A percentile compares a stretch with the other conserved stretches of the same genome.
These are phyloP conservation scores for Scaptomyza pallida DNA, from an alignment of 1,140 invertebrate genomes.

Conservation along the genomic window DNA sequence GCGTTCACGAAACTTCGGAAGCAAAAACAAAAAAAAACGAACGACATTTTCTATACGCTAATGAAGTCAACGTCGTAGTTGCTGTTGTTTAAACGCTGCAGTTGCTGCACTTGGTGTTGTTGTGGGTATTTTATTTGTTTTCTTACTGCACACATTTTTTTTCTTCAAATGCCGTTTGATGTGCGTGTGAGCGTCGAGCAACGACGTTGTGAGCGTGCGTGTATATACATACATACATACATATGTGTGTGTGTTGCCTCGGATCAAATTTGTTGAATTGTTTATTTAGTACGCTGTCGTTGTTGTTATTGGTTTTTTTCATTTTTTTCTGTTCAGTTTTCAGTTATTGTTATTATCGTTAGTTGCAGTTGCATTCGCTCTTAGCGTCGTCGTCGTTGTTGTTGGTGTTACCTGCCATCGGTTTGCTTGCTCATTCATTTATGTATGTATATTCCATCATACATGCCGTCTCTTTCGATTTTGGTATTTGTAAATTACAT, in stretches of 20 bases:
- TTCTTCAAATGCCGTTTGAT: conserved; percentile 75
- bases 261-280: conserved; percentile 83
- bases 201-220: conserved; percentile 55
- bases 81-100: conserved; percentile 49
- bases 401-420: conserved; percentile 5
- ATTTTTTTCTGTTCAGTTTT: conserved; percentile 40
- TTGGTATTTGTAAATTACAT: conserved; percentile 82
- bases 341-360: conserved; percentile 82
- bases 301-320: conserved; percentile 40
- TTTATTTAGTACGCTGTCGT: conserved; percentile 78
- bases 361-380: conserved; percentile 68
- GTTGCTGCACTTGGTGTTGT: conserved; percentile 63
- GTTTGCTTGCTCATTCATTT: conserved; percentile 30
- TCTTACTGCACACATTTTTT: conserved; percentile 58
- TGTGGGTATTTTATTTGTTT: conserved; percentile 58
- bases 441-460: conserved; percentile 32
- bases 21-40: conserved; percentile 50
- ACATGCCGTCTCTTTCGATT: conserved; percentile 71
- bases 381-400: conserved; percentile 18
- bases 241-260: conserved; percentile 52
- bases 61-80: conserved; percentile 10
- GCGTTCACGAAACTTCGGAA: conserved; percentile 72
- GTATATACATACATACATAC: too few relatives aligned
- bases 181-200: conserved; percentile 65
- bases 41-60: conserved; percentile 70